Conservation (phyloP, 2,888 invertebrate genomes). For the Drosophila stalkeri region DNA sequence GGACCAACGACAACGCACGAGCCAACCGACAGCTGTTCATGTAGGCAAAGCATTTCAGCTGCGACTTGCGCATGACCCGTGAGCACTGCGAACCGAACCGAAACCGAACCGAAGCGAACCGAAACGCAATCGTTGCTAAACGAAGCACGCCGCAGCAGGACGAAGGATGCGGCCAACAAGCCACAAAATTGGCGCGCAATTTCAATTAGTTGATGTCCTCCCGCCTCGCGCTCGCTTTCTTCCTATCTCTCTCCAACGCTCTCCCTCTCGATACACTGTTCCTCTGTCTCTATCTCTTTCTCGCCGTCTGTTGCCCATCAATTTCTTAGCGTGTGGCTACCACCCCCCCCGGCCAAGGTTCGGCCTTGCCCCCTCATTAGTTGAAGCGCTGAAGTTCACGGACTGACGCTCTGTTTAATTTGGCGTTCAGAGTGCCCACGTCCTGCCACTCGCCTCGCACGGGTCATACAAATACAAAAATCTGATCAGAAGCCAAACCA, state of each 20-base stretch:
- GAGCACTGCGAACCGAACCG: conserved; percentile 28
- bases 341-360: background rate
- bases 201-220: conserved; percentile 79
- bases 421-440: conserved; percentile 71
- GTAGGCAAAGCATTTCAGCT: conserved; percentile 20
- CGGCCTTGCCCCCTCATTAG: conserved; percentile 39
- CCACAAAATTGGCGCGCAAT: conserved; percentile 81
- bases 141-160: conserved; percentile 11
- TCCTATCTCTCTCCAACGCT: background rate
- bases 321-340: conserved; percentile 52
- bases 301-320: conserved; percentile 39
- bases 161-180: conserved; percentile 58
- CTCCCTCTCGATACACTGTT: conserved; percentile 3
- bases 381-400: conserved; percentile 48
- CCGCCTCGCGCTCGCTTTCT: conserved; percentile 25
- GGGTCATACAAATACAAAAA: conserved; percentile 23
- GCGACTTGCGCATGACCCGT: conserved; percentile 56
- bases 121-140: conserved; percentile 1
- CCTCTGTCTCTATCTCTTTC: background rate
- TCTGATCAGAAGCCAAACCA: conserved; percentile 61
- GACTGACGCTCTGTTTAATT: conserved; percentile 68
- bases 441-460: conserved; percentile 43
- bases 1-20: conserved; percentile 35
- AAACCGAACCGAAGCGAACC: background rate
- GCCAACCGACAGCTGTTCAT: conserved; percentile 35